phyloP scores from a whole-genome alignment of 1,140 invertebrate genomes.

The Drosophila littoralis region DNA sequence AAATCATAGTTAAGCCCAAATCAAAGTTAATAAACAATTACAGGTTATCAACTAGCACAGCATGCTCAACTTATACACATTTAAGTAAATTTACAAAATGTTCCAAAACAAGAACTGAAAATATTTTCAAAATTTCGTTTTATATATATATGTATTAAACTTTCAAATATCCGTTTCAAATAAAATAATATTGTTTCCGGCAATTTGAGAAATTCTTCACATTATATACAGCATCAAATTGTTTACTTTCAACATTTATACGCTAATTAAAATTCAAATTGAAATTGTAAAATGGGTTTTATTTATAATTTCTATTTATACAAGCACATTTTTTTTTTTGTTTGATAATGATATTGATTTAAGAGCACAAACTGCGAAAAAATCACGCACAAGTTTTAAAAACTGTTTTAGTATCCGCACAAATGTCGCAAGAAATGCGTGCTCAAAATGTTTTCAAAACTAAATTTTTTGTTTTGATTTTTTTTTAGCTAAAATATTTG shows the following conservation, averaged over 20 bases:
- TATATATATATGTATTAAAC: background rate
- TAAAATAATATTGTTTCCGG: conserved; percentile 1
- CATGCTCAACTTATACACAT: no score
- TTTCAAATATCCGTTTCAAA: conserved; percentile 6
- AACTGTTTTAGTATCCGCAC: conserved; percentile 26
- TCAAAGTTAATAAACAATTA: no score
- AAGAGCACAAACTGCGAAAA: conserved; percentile 38
- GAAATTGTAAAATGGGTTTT: background rate
- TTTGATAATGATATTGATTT: conserved; percentile 2
- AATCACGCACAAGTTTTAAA: conserved; percentile 42
- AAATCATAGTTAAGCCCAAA: no score
- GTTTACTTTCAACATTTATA: conserved; percentile 14
- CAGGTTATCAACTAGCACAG: no score
- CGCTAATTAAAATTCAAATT: conserved; percentile 11
- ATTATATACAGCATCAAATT: background rate
- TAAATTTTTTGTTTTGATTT: conserved; percentile 17
- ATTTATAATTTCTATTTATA: conserved; percentile 45
- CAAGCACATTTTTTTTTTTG: background rate
- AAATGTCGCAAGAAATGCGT: conserved; percentile 59
- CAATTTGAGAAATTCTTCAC: conserved; percentile 10
- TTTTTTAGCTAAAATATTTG: conserved; percentile 59
- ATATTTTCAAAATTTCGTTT: background rate
- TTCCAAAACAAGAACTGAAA: no score
- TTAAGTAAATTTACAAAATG: no score
- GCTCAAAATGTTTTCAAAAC: conserved; percentile 24